phyloP scores from a whole-genome alignment of 64 coral and sea anemone species.

The Trachythela sp. region DNA sequence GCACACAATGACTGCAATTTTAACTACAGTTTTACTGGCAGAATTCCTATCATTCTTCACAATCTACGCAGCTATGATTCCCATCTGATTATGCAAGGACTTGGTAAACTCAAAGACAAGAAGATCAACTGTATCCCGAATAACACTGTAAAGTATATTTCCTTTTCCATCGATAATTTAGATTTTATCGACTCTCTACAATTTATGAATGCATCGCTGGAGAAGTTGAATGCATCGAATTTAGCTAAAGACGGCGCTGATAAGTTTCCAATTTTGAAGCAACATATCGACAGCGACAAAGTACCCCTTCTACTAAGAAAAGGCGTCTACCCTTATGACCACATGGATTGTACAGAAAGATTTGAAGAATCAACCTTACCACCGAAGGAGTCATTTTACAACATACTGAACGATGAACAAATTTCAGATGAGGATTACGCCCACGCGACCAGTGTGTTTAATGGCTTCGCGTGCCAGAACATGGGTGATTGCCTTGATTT shows the following conservation, averaged over 20 bases:
- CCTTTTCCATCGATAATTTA: too few relatives aligned
- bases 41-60: constrained; percentile 49
- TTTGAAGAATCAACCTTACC: constrained; percentile 3
- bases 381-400: background rate
- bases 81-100: background rate
- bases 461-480: background rate
- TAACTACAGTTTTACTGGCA: constrained; percentile 15
- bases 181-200: too few relatives aligned
- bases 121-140: background rate
- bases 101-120: background rate
- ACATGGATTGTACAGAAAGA: background rate
- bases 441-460: background rate
- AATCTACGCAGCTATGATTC: too few relatives aligned
- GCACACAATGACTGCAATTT: constrained; percentile 42
- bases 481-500: background rate
- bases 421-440: background rate
- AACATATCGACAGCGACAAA: background rate
- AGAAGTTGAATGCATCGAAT: constrained; percentile 20
- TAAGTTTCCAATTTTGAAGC: background rate
- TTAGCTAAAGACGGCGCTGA: background rate
- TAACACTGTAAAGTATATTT: background rate
- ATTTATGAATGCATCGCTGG: background rate
- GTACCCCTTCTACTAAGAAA: background rate
- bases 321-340: too few relatives aligned
- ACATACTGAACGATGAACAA: too few relatives aligned